Base-by-base conservation (phyloP, 2,113 vertebrate genomes). In the Ammodytes marinus region DNA sequence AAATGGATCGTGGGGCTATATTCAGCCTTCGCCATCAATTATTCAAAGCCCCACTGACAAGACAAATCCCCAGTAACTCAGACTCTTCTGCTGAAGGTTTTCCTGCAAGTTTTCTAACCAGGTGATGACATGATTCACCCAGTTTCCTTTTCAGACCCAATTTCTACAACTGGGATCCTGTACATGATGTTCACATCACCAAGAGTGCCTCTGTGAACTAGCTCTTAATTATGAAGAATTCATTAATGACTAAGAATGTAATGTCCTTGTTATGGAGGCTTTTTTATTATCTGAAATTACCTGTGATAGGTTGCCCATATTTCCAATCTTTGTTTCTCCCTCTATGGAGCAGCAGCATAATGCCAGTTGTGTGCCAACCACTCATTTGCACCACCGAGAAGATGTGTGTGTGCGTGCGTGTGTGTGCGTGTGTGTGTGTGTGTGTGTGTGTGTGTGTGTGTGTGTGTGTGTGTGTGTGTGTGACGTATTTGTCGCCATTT, bases 21-120 rank as follows among this genome's bases (percentile, higher is more conserved):
- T 91, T 89, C 84, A 80, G 86, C 84, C 74, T 79, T 70, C 40
- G 6, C 70, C 84, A 91, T 91, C 88, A 88, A 92, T 91, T 92
- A 92, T 94, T 90, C 69, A 91, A 63, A 78, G 79, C 70, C 52
- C 65, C 58, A 75, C 75, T n/a, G 74, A 89, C 78, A 81, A 89
- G 86, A 91, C 77, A 75, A 79, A 89, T 88, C 73, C 69, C 52
- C 60, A 43, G 69, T 67, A 79, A 86, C 66, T 75, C 70, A 47
- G 61, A 74, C 64, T 85, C 69, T 69, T 78, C 57, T 66, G 73
- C 67, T 63, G 79, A 27, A 39, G 37, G 46, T 60, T 40, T 54
- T 47, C 19, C 37, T 39, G 54, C 6, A 42, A 58, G 49, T 86
- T 79, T 27, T 72, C 64, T 53, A 64, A 83, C 69, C 35, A 65